Conservation (phyloP, 2,888 invertebrate species). For the Luffia ferchaultella region DNA sequence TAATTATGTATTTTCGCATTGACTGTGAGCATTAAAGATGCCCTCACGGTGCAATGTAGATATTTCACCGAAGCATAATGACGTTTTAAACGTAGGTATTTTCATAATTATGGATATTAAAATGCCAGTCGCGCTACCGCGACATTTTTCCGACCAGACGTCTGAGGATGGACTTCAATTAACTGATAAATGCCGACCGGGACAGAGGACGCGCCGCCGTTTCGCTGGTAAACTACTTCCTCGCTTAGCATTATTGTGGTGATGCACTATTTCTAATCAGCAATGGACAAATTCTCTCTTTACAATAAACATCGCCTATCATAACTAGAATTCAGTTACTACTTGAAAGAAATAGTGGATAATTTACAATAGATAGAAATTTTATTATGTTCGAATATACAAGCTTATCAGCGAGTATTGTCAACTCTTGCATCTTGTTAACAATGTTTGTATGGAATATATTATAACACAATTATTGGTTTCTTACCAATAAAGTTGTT, state of each 20-base stretch:
- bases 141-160: not conserved
- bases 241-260: not conserved
- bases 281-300: too few species aligned
- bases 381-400: too few species aligned
- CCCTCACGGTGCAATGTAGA: not conserved
- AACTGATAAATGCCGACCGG: not conserved
- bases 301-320: too few species aligned
- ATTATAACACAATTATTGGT: too few species aligned
- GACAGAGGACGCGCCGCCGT: not conserved
- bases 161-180: not conserved
- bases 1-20: too few species aligned
- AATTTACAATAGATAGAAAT: too few species aligned
- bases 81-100: not conserved
- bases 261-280: not conserved
- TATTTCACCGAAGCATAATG: not conserved
- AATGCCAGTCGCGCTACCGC: not conserved
- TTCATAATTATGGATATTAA: not conserved
- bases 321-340: too few species aligned
- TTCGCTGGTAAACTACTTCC: not conserved
- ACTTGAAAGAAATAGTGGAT: too few species aligned
- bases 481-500: too few species aligned
- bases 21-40: not conserved
- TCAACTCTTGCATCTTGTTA: too few species aligned
- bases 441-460: too few species aligned
- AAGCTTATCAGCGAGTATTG: too few species aligned